These are phyloP conservation scores for Porites cylindrica DNA, from an alignment of 92 coral and sea anemone genomes.

Conservation along the genomic window DNA sequence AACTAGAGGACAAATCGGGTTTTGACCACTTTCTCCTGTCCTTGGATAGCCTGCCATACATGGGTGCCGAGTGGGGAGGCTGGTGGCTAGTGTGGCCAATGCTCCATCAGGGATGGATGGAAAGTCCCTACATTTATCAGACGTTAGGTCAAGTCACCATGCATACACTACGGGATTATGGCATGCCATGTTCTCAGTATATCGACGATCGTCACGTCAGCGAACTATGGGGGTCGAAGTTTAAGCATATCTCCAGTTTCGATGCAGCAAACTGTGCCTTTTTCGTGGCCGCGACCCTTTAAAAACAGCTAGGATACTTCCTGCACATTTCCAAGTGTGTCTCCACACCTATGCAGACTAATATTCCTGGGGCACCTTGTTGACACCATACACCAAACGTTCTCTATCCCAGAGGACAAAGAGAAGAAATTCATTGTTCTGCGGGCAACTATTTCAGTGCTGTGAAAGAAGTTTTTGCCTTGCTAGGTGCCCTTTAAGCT, in stretches of 20 bases:
- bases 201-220: constrained; percentile 50
- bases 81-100: constrained; percentile 42
- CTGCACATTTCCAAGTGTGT: constrained; percentile 24
- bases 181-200: constrained; percentile 20
- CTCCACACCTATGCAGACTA: constrained; percentile 19
- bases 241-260: not conserved
- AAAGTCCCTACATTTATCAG: constrained; percentile 49
- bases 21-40: constrained; percentile 49
- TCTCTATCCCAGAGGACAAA: constrained; percentile 42
- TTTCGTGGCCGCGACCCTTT: constrained; percentile 25
- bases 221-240: not conserved
- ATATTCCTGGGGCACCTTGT: constrained; percentile 51
- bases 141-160: constrained; percentile 41
- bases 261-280: constrained; percentile 7
- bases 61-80: constrained; percentile 64
- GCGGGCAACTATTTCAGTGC: not conserved
- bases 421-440: not conserved
- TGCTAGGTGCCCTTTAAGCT: constrained; percentile 9
- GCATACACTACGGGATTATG: constrained; percentile 9
- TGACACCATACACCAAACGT: constrained; percentile 38
- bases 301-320: constrained; percentile 33
- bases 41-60: constrained; percentile 23
- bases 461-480: constrained; percentile 3
- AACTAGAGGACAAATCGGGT: constrained; percentile 55
- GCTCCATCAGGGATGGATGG: constrained; percentile 51